phyloP scores from a whole-genome alignment of 2,888 invertebrate species.

The Reticulitermes lucifugus region DNA sequence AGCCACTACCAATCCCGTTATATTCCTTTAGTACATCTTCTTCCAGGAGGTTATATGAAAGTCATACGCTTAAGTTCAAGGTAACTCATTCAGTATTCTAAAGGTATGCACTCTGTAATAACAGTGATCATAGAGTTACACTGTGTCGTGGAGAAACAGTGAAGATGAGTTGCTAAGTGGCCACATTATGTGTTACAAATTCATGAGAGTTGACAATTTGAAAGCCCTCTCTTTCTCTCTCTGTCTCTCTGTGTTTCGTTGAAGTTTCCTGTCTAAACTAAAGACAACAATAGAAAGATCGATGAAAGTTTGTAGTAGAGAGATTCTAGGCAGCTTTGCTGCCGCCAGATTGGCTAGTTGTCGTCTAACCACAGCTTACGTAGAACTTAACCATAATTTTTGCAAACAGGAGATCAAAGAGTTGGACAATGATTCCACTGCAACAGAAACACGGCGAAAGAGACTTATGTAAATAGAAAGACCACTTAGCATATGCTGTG shows the following conservation, averaged over 20 bases:
- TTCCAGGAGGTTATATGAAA: background rate
- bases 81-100: background rate
- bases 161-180: background rate
- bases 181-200: conserved; percentile 22
- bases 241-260: background rate
- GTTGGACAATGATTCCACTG: background rate
- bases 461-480: no score
- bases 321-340: background rate
- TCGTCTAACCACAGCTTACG: background rate
- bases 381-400: background rate
- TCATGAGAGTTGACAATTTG: conserved; percentile 24
- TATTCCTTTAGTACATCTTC: background rate
- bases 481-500: no score
- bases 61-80: background rate
- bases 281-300: background rate
- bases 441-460: no score
- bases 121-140: background rate
- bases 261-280: conserved; percentile 18
- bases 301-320: background rate
- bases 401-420: background rate
- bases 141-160: background rate
- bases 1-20: background rate
- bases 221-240: background rate
- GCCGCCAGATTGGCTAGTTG: background rate
- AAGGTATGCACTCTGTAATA: background rate